Conservation (phyloP, 2,113 vertebrate species). For the Oryzias javanicus region DNA sequence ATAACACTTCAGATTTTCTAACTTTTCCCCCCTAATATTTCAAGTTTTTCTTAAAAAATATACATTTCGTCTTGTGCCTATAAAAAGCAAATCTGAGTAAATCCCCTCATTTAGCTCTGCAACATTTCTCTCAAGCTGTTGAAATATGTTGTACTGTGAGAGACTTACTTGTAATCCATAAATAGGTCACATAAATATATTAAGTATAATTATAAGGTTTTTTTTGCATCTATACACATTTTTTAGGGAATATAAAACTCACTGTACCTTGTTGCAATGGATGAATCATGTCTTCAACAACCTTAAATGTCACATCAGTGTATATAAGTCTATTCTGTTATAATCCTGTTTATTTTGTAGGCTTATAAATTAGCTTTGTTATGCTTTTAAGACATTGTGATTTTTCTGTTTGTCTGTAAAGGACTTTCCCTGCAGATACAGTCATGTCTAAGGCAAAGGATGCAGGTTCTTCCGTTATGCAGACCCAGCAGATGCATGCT, state of each 20-base stretch:
- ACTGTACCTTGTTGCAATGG: neutral
- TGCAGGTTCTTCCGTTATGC: conserved; percentile 82
- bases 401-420: conserved; percentile 29
- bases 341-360: neutral
- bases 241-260: neutral
- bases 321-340: neutral
- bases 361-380: neutral
- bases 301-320: neutral
- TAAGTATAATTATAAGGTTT: conserved; percentile 2
- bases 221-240: neutral
- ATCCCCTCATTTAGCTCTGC: conserved; percentile 26
- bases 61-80: too few species aligned
- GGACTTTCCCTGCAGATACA: conserved; percentile 54
- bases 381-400: too few species aligned
- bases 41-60: too few species aligned
- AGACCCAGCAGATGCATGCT: conserved; percentile 91
- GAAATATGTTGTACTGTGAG: neutral
- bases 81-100: too few species aligned
- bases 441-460: conserved; percentile 82
- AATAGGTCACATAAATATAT: conserved; percentile 11
- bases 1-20: too few species aligned
- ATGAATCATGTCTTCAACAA: neutral
- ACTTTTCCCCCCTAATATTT: too few species aligned
- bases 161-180: conserved; percentile 14
- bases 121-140: conserved; percentile 10